Base-by-base conservation (phyloP, 1,140 invertebrate genomes). In the Eciton burchellii region DNA sequence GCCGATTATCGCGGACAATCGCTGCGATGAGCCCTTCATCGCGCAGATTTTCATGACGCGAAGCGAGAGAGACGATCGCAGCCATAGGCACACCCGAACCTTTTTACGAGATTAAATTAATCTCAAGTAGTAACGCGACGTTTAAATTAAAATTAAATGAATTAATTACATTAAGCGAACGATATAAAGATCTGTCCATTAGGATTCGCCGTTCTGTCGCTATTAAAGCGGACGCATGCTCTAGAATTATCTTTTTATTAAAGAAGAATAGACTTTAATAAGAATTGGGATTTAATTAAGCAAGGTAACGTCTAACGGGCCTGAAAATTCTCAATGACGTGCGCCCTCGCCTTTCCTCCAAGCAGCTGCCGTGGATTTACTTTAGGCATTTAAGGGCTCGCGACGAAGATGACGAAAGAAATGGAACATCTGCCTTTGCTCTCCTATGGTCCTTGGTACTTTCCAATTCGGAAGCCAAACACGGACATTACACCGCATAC, bases 291-390 rank as follows among this genome's bases (percentile, higher is more conserved):
- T 70, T 79, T 70, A 79, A 57, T 79, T 79, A 70, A 70, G 21
- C n/a, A 62, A 66, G 12, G 12, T 45, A 56, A n/a, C 35, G 54
- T 21, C n/a, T 26, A 72, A 60, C 11, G 41, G 8, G 35, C 6
- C 24, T 56, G 26, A 19, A 66, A 72, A 1, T 63, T 57, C 19
- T 73, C 26, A 65, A 72, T 84, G 57, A 54, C 16, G 35, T 68
- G 49, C 12, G 11, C 26, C 41, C 19, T 45, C 26, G 12, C 21
- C 21, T 60, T 77, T 62, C 68, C 52, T 83, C 19, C 47, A 57
- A 49, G 65, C 81, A 85, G 81, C 84, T 83, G 84, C 49, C 41
- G 16, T 76, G 49, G 72, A 85, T 85, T 85, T 85, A 71, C 65
- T 85, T 65, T 83, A 26, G 63, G 43, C 54, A 54, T 60, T 41